Evolutionary conservation across 2,797 vertebrate genomes (phyloP), one percentile per base, ranked within the genome.

Genomic region (Aeoliscus strigatus): DNA sequence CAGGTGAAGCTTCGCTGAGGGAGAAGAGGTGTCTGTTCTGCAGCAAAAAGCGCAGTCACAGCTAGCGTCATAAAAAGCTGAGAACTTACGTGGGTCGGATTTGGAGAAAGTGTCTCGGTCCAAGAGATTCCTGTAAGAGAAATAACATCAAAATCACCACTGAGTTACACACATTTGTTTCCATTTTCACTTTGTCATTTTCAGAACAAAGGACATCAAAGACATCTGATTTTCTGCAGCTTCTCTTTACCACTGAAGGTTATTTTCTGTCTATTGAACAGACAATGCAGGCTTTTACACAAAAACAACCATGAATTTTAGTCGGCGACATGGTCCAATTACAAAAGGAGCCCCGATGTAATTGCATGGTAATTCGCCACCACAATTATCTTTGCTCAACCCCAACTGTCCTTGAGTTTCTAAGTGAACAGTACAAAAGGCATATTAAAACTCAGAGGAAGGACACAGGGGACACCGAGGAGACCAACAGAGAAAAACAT

Each of bases 51-150:
- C 8, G 28, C 38, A 47, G 18, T 14, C 44, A 37, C 21, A 61
- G 37, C 61, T 47, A 65, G 45, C 52, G 52, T 25, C 0, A 0
- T 29, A 27, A 25, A 41, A 50, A 47, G 25, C 5, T 24, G 33
- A 26, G 10, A 53, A 87, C 94, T 92, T 87, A 97, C 94, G 14
- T 39, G 94, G 94, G 62, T 97, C 94, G 0, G 94, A 97, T 80
- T 97, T 97, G 85, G 94, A 96, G 87, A 97, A 97, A 43, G 94
- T 96, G 85, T 97, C 94, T 79, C 89, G 89, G 83, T 97, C 93
- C 85, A 97, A 76, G 36, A 97, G 92, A 73, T 92, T 86, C 79
- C 94, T 97, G 80, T 30, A 69, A 75, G 25, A 71, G 33, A 76
- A 26, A 40, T 48, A 42, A 42, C 1, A 44, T 44, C 8, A 57